A percentile compares a stretch with the other conserved stretches of the same genome.
These are phyloP conservation scores for Campylomormyrus numenius DNA, from an alignment of 2,113 vertebrate species.

Conservation along the genomic window DNA sequence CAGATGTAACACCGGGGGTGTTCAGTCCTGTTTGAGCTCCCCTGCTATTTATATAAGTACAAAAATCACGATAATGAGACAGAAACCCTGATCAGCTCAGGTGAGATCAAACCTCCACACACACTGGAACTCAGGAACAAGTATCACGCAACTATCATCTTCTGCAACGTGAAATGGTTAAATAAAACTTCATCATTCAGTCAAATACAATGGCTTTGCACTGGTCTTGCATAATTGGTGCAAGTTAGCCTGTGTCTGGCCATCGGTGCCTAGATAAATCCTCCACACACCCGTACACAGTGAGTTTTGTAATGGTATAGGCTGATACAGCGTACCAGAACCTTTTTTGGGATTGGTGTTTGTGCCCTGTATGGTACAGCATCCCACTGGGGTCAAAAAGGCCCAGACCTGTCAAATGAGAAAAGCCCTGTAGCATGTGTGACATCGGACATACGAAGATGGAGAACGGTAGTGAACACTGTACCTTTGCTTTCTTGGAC, in stretches of 20 bases:
- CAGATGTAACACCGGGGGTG: no score
- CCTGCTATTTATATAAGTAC: not conserved
- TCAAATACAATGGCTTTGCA: not conserved
- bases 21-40: not conserved
- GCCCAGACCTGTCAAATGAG: not conserved
- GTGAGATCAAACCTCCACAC: not conserved
- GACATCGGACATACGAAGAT: not conserved
- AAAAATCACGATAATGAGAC: not conserved
- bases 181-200: not conserved
- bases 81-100: not conserved
- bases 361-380: not conserved
- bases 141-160: not conserved
- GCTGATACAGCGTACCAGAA: not conserved
- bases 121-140: not conserved
- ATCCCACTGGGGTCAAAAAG: not conserved
- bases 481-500: conserved; percentile 15
- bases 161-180: not conserved
- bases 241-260: not conserved
- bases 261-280: not conserved
- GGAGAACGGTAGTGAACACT: not conserved
- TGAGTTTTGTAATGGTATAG: not conserved
- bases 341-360: not conserved
- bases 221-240: not conserved
- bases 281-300: not conserved
- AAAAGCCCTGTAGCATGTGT: not conserved